Base-by-base conservation (phyloP, 64 coral and sea anemone genomes). In the Pachyseris speciosa region DNA sequence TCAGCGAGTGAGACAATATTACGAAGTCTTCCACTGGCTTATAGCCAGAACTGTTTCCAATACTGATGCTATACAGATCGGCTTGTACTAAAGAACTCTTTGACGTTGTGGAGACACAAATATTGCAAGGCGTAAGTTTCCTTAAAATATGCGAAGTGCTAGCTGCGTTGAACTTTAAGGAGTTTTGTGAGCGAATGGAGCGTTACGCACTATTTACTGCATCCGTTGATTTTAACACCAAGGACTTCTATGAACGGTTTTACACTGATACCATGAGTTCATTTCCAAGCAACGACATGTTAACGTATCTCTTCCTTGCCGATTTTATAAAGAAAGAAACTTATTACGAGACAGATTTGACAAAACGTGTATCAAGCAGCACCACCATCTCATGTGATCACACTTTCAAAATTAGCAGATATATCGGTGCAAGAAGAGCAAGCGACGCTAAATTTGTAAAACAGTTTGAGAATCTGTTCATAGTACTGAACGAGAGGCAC, bases 401-500 rank as follows among this genome's bases (percentile, higher is more conserved):
- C 64, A 88, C 85, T 25, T 74, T 94, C 33, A 94, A 88, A 36
- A 84, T 86, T 17, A 89, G 87, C 37, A 94, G 90, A 63, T 88
- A 94, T 69, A 89, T 94, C 28, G 92, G 92, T 50, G 86, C 69
- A 19, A 88, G 42, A 34, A 40, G 84, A 40, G 32, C 58, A 37
- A 25, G 60, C 27, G 92, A 94, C 53, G 13, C 15, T 64, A 76
- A 67, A 71, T 78, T 81, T 41, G 92, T 94, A 9, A 65, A 68
- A 30, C 92, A 94, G 53, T 94, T 94, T 34, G n/a, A 81, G 49
- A 94, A 94, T 63, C 29, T 94, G 37, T 94, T 94, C 72, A 49
- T 94, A 28, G 84, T 60, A 61, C 48, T 94, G 12, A 88, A 94
- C 38, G 85, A 88, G 72, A 63, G 67, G n/a, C 44, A 51, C 2